Conservation (phyloP, 30 jellyfish, hydroid and myxozoan genomes). For the Calvadosia cruxmelitensis region DNA sequence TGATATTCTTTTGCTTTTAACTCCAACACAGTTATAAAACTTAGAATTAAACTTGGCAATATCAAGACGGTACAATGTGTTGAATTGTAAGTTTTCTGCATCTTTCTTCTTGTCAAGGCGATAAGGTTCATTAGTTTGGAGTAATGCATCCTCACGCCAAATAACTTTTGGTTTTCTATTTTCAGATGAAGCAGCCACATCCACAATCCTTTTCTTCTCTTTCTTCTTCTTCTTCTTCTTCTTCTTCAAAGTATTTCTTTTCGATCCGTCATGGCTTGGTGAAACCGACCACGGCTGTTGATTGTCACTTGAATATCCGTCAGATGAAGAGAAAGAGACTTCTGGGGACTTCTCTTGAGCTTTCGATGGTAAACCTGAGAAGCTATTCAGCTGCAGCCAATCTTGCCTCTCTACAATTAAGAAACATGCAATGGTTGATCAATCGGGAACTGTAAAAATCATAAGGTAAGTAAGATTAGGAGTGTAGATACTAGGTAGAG, state of each 20-base stretch:
- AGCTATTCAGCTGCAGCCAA: too few relatives aligned
- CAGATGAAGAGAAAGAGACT: too few relatives aligned
- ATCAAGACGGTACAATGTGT: constrained; percentile 52
- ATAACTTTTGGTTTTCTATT: constrained; percentile 50
- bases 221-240: constrained; percentile 3
- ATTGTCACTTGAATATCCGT: too few relatives aligned
- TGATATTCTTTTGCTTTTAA: constrained; percentile 9
- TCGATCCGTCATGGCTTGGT: background rate
- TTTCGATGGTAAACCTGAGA: too few relatives aligned
- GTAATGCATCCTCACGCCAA: constrained; percentile 59
- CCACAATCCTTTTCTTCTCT: constrained; percentile 4
- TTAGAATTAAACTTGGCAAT: constrained; percentile 33
- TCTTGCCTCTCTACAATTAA: too few relatives aligned
- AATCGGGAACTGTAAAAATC: too few relatives aligned
- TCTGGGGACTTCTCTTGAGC: too few relatives aligned
- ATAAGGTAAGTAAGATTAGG: too few relatives aligned
- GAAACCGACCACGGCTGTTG: too few relatives aligned
- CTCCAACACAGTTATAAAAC: constrained; percentile 40
- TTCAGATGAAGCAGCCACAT: background rate
- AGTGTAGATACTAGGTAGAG: too few relatives aligned
- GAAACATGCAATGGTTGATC: too few relatives aligned
- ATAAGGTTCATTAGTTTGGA: constrained; percentile 26
- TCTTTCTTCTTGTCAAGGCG: constrained; percentile 38
- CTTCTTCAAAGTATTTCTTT: constrained; percentile 7
- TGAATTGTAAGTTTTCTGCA: constrained; percentile 44